Evolutionary conservation across 2,113 vertebrate species (phyloP).

Genomic region (Phycodurus eques): DNA sequence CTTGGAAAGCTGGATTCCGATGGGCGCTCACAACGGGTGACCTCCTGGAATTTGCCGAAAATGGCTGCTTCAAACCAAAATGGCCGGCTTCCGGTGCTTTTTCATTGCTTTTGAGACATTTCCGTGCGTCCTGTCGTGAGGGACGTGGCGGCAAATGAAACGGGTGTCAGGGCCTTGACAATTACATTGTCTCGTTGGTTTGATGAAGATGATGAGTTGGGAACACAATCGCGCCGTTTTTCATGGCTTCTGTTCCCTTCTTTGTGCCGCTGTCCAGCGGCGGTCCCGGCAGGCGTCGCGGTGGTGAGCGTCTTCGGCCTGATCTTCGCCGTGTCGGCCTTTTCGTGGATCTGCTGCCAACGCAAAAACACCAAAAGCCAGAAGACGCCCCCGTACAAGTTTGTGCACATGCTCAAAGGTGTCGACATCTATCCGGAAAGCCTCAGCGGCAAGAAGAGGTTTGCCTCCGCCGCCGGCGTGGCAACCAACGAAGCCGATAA

Average conservation of each 20-base stretch:
- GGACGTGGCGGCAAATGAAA: no score
- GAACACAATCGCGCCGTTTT: not conserved
- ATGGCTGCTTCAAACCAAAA: not conserved
- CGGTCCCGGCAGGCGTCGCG: constrained; percentile 87
- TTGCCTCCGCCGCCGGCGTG: constrained; percentile 79
- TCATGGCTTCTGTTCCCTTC: constrained; percentile 7
- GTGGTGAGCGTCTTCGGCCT: constrained; percentile 93
- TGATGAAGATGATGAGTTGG: not conserved
- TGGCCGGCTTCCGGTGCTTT: not conserved
- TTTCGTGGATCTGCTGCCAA: constrained; percentile 98
- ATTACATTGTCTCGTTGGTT: not conserved
- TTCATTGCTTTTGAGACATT: no score
- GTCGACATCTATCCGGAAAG: constrained; percentile 97
- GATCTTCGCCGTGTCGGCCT: constrained; percentile 91
- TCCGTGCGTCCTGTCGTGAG: no score
- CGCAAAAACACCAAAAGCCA: constrained; percentile 91
- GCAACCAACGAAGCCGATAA: constrained; percentile 60
- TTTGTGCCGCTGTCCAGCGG: constrained; percentile 79
- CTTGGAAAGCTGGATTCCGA: not conserved
- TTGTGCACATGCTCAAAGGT: constrained; percentile 97
- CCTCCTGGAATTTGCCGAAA: not conserved
- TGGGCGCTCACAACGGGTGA: not conserved
- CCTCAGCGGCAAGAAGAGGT: constrained; percentile 91
- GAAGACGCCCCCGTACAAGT: constrained; percentile 95
- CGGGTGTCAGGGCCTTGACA: no score